A percentile compares a stretch with the other conserved stretches of the same genome.
phyloP scores from a whole-genome alignment of 2,113 vertebrate genomes.

The Scalopus aquaticus region DNA sequence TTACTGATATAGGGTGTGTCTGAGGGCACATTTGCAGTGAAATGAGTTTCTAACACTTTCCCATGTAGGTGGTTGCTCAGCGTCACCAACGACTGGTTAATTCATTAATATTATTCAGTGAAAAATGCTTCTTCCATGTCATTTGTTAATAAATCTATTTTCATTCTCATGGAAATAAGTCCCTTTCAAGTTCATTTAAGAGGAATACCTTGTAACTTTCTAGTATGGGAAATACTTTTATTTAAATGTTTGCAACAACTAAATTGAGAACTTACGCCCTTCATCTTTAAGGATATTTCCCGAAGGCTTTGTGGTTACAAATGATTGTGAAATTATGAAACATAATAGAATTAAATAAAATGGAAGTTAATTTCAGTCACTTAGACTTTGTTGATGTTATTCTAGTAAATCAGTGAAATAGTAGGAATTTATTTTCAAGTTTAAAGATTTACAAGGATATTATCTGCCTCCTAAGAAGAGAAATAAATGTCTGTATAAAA shows the following conservation, averaged over 20 bases:
- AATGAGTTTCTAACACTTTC: conserved; percentile 77
- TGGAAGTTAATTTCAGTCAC: conserved; percentile 7
- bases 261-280: conserved; percentile 45
- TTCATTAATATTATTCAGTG: conserved; percentile 78
- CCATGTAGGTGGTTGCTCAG: background rate
- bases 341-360: background rate
- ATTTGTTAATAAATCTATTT: conserved; percentile 72
- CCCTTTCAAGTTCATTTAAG: conserved; percentile 65
- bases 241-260: conserved; percentile 68
- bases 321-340: conserved; percentile 24
- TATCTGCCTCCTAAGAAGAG: conserved; percentile 60
- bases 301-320: conserved; percentile 2
- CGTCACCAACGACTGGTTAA: conserved; percentile 72
- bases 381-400: conserved; percentile 59
- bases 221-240: conserved; percentile 51
- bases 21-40: conserved; percentile 73
- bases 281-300: conserved; percentile 51
- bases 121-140: conserved; percentile 70
- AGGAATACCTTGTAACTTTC: conserved; percentile 68
- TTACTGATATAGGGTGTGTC: background rate
- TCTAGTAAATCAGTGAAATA: conserved; percentile 73
- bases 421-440: conserved; percentile 72
- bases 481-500: conserved; percentile 70
- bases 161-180: conserved; percentile 73
- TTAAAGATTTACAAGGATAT: conserved; percentile 73